Percentiles rank a stretch among this genome's conserved stretches.
These are phyloP conservation scores for Drosophila lacicola DNA, from an alignment of 2,888 invertebrate genomes.

Conservation along the genomic window DNA sequence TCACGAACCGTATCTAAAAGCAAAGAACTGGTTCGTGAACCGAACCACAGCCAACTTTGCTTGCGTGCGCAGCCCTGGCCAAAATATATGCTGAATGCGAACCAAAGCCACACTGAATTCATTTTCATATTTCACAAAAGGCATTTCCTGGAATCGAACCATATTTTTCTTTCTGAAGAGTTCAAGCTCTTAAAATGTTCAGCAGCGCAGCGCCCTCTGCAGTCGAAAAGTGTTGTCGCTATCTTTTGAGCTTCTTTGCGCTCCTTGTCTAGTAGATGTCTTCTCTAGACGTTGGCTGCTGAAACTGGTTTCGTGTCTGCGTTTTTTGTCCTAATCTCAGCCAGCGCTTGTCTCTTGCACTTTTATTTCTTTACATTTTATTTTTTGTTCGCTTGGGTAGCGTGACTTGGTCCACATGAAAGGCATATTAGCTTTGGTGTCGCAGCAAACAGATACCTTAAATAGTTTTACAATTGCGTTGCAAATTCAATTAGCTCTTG, in stretches of 20 bases:
- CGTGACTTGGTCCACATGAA: background rate
- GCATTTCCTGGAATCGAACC: no score
- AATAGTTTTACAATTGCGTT: no score
- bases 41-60: no score
- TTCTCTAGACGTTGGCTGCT: conserved; percentile 7
- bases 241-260: background rate
- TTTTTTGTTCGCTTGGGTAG: background rate
- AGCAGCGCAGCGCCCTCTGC: conserved; percentile 6
- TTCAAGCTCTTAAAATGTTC: background rate
- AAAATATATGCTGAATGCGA: no score
- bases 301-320: conserved; percentile 28
- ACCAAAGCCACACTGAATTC: no score
- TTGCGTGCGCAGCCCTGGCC: no score
- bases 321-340: conserved; percentile 4
- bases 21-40: no score
- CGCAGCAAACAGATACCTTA: no score
- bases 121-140: no score
- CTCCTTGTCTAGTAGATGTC: conserved; percentile 3
- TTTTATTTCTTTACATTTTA: background rate
- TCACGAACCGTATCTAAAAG: no score
- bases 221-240: conserved; percentile 1
- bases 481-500: background rate
- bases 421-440: background rate
- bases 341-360: conserved; percentile 20
- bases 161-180: background rate